Base-by-base conservation (phyloP, 2,888 invertebrate genomes). In the Iphiclides podalirius region DNA sequence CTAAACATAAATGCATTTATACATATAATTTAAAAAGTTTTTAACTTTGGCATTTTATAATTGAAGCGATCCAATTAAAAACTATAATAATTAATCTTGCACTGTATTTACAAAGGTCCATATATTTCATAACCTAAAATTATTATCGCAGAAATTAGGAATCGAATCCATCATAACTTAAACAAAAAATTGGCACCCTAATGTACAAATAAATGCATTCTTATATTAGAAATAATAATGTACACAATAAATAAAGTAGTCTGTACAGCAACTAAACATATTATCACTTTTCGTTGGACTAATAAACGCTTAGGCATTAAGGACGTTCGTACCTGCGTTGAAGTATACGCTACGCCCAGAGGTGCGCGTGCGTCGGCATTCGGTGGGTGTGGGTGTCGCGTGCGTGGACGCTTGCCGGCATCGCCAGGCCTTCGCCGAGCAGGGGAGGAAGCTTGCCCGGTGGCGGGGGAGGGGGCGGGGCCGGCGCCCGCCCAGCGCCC, bases 291-390 rank as follows among this genome's bases (percentile, higher is more conserved):
- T 48, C 17, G 72, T 85, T 82, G 85, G 87, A 87, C 88, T 88
- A 88, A 86, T 76, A 20, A 20, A 86, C 85, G 85, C 82, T 86
- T 83, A 83, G 82, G 86, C 84, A 85, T 82, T 75, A 76, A 65
- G 56, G 59, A 70, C 72, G 70, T 71, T 16, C 3, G 70, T 89
- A 91, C 91, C 91, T 91, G 90, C 90, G 90, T 87, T 90, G 90
- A 73, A 91, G 90, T 89, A 92, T 91, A 90, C 92, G 93, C 93
- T 94, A 94, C 91, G 94, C 93, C 94, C 94, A 94, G 76, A 94
- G 90, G 69, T 93, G 93, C 85, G 93, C 93, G 70, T 91, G 91
- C 71, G 90, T 87, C 64, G 90, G 86, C 84, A 92, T 79, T 66
- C 90, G 91, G 75, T 91, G 86, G 55, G 90, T 64, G 73, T 86